A percentile compares a stretch with the other conserved stretches of the same genome.
Conservation (phyloP, 2,113 vertebrate species). For the Cynocephalus volans region DNA sequence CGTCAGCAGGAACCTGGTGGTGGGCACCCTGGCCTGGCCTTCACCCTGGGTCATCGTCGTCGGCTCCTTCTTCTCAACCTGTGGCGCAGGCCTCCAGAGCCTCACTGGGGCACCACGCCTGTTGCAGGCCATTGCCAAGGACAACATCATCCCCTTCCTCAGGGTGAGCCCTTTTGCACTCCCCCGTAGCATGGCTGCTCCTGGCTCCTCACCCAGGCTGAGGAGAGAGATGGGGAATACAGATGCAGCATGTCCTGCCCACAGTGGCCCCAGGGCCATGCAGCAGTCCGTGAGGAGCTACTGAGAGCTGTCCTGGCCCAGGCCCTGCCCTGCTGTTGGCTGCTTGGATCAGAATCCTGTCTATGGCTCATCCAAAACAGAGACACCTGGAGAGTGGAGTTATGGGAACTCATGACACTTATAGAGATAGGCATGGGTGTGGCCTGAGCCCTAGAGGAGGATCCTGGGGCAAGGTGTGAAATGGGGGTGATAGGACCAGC, state of each 20-base stretch:
- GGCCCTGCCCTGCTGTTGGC: neutral
- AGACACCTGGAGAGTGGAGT: neutral
- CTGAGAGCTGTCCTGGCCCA: neutral
- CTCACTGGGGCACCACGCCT: conserved; percentile 97
- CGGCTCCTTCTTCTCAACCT: conserved; percentile 98
- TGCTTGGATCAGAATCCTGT: neutral
- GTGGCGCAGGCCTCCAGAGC: conserved; percentile 97
- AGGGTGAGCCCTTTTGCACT: conserved; percentile 88
- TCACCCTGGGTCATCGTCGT: conserved; percentile 99
- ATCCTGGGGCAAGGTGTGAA: neutral
- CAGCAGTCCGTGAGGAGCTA: neutral
- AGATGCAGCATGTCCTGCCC: neutral
- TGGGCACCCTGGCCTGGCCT: conserved; percentile 98
- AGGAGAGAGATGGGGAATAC: neutral
- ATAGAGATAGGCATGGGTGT: neutral
- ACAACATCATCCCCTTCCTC: conserved; percentile 98
- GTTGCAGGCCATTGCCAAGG: conserved; percentile 98
- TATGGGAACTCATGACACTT: neutral
- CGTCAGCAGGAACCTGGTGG: conserved; percentile 95
- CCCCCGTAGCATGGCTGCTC: neutral
- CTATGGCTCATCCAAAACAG: neutral
- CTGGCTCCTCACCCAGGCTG: neutral
- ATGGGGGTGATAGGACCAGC: neutral
- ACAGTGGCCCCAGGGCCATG: neutral
- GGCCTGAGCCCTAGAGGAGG: neutral